These are phyloP conservation scores for Gymnothorax reevesii DNA, from an alignment of 2,797 vertebrate genomes.

Conservation along the genomic window DNA sequence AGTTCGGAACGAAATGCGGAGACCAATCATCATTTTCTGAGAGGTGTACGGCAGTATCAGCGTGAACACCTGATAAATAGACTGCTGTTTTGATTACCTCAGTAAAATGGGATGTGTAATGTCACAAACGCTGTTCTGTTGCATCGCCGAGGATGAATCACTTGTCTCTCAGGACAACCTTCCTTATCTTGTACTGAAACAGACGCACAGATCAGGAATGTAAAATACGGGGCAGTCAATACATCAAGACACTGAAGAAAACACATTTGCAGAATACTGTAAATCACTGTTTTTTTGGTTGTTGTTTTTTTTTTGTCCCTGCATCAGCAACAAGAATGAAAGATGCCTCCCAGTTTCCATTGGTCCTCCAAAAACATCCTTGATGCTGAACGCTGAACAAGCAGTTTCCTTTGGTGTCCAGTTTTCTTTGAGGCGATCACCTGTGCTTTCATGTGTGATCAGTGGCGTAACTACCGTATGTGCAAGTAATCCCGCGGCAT, in stretches of 20 bases:
- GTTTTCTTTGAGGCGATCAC: not conserved
- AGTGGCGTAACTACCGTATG: too few relatives aligned
- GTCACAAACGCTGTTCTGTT: conserved; percentile 4
- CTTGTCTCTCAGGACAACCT: not conserved
- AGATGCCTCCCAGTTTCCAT: not conserved
- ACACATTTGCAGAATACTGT: not conserved
- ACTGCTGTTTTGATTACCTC: conserved; percentile 1
- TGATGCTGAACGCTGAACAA: not conserved
- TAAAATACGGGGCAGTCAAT: not conserved
- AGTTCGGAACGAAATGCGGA: conserved; percentile 1
- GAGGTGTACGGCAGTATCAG: not conserved
- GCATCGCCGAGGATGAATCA: not conserved
- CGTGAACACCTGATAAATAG: not conserved
- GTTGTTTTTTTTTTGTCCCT: not conserved
- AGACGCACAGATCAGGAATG: not conserved
- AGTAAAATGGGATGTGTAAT: not conserved
- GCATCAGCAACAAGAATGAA: not conserved
- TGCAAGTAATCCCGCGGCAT: too few relatives aligned
- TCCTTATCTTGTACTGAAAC: not conserved
- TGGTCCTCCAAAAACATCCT: not conserved
- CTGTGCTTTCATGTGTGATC: not conserved
- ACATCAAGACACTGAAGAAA: not conserved
- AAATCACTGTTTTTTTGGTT: not conserved
- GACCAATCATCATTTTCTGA: not conserved
- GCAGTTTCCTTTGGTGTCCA: not conserved